Percentiles rank a stretch among this genome's conserved stretches.
phyloP scores from a whole-genome alignment of 2,888 invertebrate species.

The Amiota mariae region DNA sequence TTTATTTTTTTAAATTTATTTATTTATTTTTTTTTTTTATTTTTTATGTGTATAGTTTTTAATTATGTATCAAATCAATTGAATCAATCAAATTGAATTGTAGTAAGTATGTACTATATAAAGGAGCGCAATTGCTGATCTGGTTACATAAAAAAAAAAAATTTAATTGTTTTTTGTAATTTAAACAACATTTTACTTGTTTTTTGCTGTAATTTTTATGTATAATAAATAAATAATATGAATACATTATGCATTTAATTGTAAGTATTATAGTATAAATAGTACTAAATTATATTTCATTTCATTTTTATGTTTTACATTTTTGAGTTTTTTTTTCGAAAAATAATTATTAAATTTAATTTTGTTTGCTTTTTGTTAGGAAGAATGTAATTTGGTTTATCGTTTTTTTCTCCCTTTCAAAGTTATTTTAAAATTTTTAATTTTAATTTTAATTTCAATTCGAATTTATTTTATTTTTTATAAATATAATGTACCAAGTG shows the following conservation, averaged over 20 bases:
- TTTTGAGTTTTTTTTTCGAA: neutral
- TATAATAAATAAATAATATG: neutral
- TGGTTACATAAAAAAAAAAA: too few relatives aligned
- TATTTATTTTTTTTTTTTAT: conserved; percentile 8
- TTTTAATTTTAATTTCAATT: too few relatives aligned
- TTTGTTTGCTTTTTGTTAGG: neutral
- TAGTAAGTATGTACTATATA: too few relatives aligned
- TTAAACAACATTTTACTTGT: neutral
- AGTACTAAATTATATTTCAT: neutral
- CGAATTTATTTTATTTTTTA: too few relatives aligned
- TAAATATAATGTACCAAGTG: neutral
- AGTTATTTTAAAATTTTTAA: too few relatives aligned
- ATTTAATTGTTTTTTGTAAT: neutral
- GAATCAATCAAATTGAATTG: neutral
- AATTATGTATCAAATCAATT: neutral
- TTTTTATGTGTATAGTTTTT: neutral
- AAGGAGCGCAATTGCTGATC: too few relatives aligned
- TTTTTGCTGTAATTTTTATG: neutral
- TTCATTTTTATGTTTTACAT: neutral
- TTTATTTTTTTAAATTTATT: neutral
- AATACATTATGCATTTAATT: neutral
- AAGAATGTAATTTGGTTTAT: too few relatives aligned
- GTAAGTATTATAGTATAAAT: neutral
- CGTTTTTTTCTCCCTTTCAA: too few relatives aligned
- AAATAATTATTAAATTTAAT: neutral